Conservation (phyloP, 2,113 vertebrate species). For the Dasyprocta punctata region DNA sequence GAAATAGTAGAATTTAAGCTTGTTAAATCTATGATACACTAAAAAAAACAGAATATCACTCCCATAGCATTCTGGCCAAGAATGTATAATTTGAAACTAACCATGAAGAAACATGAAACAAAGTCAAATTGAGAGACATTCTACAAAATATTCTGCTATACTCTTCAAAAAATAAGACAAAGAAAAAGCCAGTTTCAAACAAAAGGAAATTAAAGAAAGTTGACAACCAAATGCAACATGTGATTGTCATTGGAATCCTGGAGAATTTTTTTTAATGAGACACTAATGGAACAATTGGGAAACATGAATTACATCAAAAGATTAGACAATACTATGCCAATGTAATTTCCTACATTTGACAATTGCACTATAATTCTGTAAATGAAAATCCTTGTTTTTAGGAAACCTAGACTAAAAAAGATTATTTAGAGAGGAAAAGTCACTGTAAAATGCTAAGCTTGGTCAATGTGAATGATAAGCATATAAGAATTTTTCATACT, state of each 20-base stretch:
- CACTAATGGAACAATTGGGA: neutral
- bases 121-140: neutral
- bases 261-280: neutral
- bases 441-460: neutral
- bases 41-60: neutral
- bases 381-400: neutral
- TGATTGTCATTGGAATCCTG: neutral
- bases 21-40: neutral
- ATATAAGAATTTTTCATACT: neutral
- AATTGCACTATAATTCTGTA: neutral
- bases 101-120: neutral
- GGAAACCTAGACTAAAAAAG: neutral
- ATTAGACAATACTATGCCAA: neutral
- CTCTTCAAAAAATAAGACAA: neutral
- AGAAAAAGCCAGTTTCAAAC: neutral
- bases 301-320: neutral
- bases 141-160: neutral
- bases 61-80: neutral
- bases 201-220: neutral
- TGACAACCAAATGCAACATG: neutral
- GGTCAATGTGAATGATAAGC: neutral
- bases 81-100: neutral
- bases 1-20: neutral
- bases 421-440: constrained; percentile 26
- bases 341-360: neutral